Percentiles rank a stretch among this genome's conserved stretches.
Conservation (phyloP, 53 echinoderm and acorn worm species). For the Luidia sarsii region DNA sequence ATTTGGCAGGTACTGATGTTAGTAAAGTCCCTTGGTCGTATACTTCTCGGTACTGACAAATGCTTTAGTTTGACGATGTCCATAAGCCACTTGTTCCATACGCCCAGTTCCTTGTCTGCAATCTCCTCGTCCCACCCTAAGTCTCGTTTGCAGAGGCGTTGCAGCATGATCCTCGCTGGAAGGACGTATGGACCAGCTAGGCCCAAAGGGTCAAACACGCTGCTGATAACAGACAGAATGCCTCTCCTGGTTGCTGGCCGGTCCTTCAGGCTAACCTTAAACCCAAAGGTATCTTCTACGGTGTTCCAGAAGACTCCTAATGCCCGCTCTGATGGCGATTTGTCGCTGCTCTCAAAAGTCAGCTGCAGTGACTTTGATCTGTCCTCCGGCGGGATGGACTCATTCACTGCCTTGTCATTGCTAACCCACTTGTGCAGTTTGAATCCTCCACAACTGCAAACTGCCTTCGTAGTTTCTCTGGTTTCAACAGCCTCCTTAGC, state of each 20-base stretch:
- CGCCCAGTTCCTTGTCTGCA: background rate
- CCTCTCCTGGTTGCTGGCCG: slow-evolving; percentile 42
- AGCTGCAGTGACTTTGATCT: slow-evolving; percentile 45
- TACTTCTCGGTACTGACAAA: slow-evolving; percentile 42
- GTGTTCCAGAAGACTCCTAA: slow-evolving; percentile 52
- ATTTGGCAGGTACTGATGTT: slow-evolving; percentile 16
- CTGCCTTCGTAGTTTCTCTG: background rate
- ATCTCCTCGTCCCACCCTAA: slow-evolving; percentile 75
- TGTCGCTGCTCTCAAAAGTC: slow-evolving; percentile 24
- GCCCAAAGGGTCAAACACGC: slow-evolving; percentile 61
- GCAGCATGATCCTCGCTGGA: slow-evolving; percentile 65
- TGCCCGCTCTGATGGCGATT: slow-evolving; percentile 49
- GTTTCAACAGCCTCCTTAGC: slow-evolving; percentile 40
- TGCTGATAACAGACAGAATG: slow-evolving; percentile 54
- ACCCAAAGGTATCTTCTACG: slow-evolving; percentile 24
- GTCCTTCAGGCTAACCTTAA: slow-evolving; percentile 41
- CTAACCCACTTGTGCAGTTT: slow-evolving; percentile 48
- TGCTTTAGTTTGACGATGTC: slow-evolving; percentile 48
- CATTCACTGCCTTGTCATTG: slow-evolving; percentile 42
- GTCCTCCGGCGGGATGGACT: slow-evolving; percentile 40
- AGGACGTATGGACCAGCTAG: slow-evolving; percentile 61
- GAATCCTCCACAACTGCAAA: background rate
- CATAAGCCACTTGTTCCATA: slow-evolving; percentile 64
- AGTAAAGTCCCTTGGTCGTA: slow-evolving; percentile 33
- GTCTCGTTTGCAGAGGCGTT: slow-evolving; percentile 58